phyloP scores from a whole-genome alignment of 2,888 invertebrate species.

The Nymphalis c-album region DNA sequence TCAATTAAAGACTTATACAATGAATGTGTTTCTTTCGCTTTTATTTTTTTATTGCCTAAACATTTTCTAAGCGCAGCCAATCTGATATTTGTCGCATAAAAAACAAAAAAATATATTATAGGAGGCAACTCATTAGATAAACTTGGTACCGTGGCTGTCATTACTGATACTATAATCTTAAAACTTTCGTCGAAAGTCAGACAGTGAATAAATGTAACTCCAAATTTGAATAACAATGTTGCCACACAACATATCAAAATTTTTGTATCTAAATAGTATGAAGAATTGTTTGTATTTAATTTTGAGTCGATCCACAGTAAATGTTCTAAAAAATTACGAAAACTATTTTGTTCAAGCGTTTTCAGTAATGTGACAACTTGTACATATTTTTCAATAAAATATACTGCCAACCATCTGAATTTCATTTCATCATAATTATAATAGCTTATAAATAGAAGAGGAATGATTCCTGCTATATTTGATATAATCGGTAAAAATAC shows the following conservation, averaged over 20 bases:
- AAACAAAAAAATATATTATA: background rate
- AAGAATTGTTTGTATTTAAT: background rate
- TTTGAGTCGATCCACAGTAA: background rate
- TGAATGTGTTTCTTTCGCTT: background rate
- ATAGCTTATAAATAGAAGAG: background rate
- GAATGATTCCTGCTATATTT: background rate
- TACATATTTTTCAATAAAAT: background rate
- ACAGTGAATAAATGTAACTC: background rate
- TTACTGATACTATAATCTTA: too few species aligned
- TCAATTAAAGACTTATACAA: conserved; percentile 21
- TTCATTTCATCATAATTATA: too few species aligned
- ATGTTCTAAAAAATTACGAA: background rate
- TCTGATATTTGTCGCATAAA: background rate
- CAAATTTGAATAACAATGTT: background rate
- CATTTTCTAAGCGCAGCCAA: conserved; percentile 6
- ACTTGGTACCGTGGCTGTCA: too few species aligned
- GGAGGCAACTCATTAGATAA: background rate
- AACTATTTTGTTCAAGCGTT: background rate
- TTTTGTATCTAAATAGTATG: conserved; percentile 10
- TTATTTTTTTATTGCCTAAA: background rate
- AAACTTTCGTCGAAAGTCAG: background rate
- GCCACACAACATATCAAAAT: background rate
- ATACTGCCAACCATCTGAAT: background rate
- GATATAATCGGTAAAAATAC: background rate
- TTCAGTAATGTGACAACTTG: background rate